phyloP scores from a whole-genome alignment of 2,888 invertebrate species.

The Steromphala cineraria region DNA sequence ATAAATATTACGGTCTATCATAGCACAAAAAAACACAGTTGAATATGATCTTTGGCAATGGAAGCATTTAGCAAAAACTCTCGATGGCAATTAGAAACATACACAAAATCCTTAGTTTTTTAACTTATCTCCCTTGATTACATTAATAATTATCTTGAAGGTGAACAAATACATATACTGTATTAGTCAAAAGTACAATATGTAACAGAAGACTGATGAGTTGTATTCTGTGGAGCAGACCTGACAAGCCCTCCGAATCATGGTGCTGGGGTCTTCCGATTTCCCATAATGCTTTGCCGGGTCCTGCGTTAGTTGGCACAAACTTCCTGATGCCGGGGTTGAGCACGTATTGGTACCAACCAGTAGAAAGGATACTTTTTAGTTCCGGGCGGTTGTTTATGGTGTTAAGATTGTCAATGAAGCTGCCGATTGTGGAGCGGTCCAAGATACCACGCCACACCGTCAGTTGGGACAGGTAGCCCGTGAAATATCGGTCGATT shows the following conservation, averaged over 20 bases:
- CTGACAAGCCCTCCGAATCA: not conserved
- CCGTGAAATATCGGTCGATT: not conserved
- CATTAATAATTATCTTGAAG: too few species aligned
- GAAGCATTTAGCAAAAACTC: too few species aligned
- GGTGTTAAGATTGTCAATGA: not conserved
- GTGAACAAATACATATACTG: too few species aligned
- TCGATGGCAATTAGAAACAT: too few species aligned
- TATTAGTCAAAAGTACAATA: too few species aligned
- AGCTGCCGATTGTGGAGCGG: not conserved
- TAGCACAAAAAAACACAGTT: too few species aligned
- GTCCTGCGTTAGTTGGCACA: not conserved
- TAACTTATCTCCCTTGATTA: too few species aligned
- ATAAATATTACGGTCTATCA: too few species aligned
- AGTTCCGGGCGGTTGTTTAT: not conserved
- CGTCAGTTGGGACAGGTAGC: not conserved
- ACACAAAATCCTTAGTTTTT: too few species aligned
- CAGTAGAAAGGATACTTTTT: not conserved
- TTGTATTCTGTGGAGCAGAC: not conserved
- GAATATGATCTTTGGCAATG: too few species aligned
- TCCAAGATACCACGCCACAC: not conserved
- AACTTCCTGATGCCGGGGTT: not conserved
- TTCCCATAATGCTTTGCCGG: not conserved
- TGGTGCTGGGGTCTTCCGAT: not conserved
- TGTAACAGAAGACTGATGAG: not conserved
- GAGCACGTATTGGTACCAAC: not conserved